Evolutionary conservation across 2,797 vertebrate species (phyloP), one percentile per base, ranked within the genome.

Genomic region (Bucorvus abyssinicus): DNA sequence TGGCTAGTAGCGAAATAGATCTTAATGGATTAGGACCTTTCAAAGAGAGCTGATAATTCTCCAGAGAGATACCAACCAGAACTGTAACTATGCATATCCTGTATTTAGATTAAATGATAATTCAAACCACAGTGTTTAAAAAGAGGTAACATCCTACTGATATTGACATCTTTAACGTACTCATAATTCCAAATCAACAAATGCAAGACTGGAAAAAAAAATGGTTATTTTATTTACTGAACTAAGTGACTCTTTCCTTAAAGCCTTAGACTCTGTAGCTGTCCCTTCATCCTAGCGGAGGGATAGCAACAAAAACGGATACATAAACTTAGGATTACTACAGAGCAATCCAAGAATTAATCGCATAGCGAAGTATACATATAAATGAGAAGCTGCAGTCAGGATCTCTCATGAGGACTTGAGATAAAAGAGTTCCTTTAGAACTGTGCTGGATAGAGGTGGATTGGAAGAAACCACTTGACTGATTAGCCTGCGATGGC

Each of bases 351-450:
- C n/a, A 79, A 76, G 45, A 76, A 42, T 29, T 44, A 70, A 38
- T 59, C 12, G 20, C 26, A n/a, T 7, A 44, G 32, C 0, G 0
- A 44, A 32, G 32, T 42, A 64, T 42, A 40, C 26, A 61, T 40
- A 55, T 10, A 53, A 59, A 59, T n/a, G n/a, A 53, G 0, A 56
- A 69, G 0, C 6, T 30, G 11, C 29, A 55, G 20, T 38, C 42
- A 29, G 29, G 32, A 53, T 81, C 17, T 16, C 20, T 63, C 50
- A 27, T 44, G 9, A 64, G 55, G 17, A 53, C 26, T n/a, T 59
- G 50, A 64, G 26, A 36, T 30, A 40, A 30, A 47, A 53, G 19
- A 60, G 8, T 60, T 74, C n/a, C 27, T 64, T 70, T 61, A 79
- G 40, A 65, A 34, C 13, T 34, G 14, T 71, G 36, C 27, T 81